Conservation (phyloP, 2,113 vertebrate species). For the Odontophorus gujanensis region DNA sequence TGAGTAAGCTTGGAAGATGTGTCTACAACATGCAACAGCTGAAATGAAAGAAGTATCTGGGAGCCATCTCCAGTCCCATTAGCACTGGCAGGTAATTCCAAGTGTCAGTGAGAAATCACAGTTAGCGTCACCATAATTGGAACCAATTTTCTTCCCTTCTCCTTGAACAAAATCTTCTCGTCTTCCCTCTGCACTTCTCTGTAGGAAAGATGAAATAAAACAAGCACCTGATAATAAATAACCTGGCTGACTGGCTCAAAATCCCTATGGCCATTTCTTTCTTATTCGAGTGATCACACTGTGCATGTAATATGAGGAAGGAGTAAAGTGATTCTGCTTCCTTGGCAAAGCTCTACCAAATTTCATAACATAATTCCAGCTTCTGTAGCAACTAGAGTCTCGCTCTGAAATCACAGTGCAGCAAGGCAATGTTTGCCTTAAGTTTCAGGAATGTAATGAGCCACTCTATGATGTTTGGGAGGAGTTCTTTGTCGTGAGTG, state of each 20-base stretch:
- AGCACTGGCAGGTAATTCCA: not conserved
- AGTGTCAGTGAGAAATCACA: not conserved
- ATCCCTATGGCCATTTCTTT: not conserved
- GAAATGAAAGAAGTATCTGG: not conserved
- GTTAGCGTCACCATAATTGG: not conserved
- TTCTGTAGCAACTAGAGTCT: not conserved
- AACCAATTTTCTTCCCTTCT: not conserved
- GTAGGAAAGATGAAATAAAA: not conserved
- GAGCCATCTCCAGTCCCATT: not conserved
- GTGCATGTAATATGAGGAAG: not conserved
- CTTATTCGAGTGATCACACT: not conserved
- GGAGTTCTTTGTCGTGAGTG: not conserved
- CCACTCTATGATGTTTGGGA: not conserved
- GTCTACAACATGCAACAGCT: not conserved
- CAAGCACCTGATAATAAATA: fast-evolving
- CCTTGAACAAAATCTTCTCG: not conserved
- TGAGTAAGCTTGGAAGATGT: not conserved
- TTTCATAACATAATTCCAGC: not conserved
- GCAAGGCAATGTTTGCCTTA: not conserved
- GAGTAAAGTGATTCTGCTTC: not conserved
- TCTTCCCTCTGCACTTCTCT: not conserved
- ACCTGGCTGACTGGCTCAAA: not conserved
- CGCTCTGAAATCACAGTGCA: not conserved
- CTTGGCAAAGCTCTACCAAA: not conserved
- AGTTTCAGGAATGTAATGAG: not conserved